Conservation (phyloP, 2,797 vertebrate species). For the Apodemus agrarius region DNA sequence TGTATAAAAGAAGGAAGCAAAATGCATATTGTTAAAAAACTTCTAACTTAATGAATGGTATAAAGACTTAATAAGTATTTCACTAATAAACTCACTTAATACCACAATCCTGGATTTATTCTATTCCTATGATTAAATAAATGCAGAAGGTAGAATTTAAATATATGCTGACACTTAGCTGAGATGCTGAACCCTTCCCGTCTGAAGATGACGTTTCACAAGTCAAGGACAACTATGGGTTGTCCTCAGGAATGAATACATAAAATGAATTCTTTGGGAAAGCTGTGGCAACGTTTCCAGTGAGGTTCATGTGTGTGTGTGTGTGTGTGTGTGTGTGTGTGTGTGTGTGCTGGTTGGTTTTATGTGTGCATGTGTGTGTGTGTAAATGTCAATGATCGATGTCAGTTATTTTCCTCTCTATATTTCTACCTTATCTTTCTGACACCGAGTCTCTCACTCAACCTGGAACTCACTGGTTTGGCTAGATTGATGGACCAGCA, state of each 20-base stretch:
- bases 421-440: neutral
- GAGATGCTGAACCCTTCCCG: neutral
- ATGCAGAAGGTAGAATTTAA: neutral
- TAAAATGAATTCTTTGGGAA: neutral
- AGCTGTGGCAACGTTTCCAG: neutral
- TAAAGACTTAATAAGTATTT: neutral
- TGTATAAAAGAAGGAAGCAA: neutral
- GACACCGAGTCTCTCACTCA: neutral
- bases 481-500: neutral
- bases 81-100: neutral
- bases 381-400: neutral
- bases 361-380: too few species aligned
- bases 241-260: neutral
- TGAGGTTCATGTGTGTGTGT: neutral
- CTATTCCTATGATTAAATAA: neutral
- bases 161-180: neutral
- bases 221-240: neutral
- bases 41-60: neutral
- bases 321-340: neutral
- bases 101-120: neutral
- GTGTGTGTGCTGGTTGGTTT: neutral
- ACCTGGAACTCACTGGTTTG: neutral
- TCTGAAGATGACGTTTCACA: neutral
- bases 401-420: neutral
- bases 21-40: neutral